phyloP scores from a whole-genome alignment of 2,888 invertebrate genomes.

The Caenorhabditis zanzibari region DNA sequence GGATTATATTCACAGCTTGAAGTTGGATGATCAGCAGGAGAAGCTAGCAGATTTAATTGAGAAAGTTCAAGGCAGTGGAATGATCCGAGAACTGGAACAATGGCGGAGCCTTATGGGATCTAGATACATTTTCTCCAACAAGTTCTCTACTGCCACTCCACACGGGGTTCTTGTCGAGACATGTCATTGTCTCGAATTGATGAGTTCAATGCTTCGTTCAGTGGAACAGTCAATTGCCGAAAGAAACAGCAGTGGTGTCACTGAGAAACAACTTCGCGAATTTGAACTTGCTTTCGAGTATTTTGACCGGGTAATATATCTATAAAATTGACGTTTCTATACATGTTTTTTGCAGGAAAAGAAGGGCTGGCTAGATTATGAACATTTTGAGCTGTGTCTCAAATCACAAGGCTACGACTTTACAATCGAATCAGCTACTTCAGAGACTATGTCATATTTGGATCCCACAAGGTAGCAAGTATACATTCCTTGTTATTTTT shows the following conservation, averaged over 20 bases:
- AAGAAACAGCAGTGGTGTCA: constrained; percentile 44
- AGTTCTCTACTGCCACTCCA: constrained; percentile 38
- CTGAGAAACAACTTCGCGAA: constrained; percentile 54
- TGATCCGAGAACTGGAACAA: constrained; percentile 48
- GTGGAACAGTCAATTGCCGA: constrained; percentile 56
- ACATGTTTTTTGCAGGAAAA: constrained; percentile 24
- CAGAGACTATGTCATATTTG: constrained; percentile 36
- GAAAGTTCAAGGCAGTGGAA: constrained; percentile 43
- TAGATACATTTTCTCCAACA: constrained; percentile 56
- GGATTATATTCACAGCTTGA: constrained; percentile 32
- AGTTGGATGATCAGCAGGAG: constrained; percentile 40
- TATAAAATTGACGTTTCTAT: not conserved
- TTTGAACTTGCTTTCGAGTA: constrained; percentile 56
- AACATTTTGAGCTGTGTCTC: constrained; percentile 50
- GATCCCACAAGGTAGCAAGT: constrained; percentile 38
- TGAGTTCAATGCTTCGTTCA: constrained; percentile 51
- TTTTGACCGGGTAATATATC: constrained; percentile 42
- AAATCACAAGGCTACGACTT: constrained; percentile 60
- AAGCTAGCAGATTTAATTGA: constrained; percentile 35
- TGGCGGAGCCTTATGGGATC: constrained; percentile 60
- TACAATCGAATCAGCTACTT: constrained; percentile 22
- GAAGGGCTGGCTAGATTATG: constrained; percentile 53
- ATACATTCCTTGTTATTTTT: not conserved
- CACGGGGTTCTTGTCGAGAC: constrained; percentile 46
- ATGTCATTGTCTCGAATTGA: constrained; percentile 55